These are phyloP conservation scores for Tamias sibiricus DNA, from an alignment of 2,113 vertebrate genomes.

Conservation along the genomic window DNA sequence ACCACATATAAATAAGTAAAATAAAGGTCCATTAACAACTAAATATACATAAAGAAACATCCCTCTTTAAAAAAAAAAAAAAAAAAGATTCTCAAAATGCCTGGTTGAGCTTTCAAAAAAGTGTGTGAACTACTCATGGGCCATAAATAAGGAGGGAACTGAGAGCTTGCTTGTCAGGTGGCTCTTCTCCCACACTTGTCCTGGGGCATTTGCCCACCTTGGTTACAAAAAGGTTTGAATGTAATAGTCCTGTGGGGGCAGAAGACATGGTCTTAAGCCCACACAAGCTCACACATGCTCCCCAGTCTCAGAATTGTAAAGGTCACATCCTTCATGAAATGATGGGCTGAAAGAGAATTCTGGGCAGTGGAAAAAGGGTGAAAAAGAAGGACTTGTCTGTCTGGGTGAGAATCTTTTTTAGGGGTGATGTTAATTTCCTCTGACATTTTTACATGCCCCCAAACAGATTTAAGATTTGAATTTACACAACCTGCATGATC, in stretches of 20 bases:
- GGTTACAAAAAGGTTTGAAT: neutral
- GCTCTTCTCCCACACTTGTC: neutral
- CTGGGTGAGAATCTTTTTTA: neutral
- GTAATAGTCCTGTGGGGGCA: neutral
- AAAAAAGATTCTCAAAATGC: neutral
- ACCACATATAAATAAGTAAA: no score
- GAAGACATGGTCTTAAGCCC: neutral
- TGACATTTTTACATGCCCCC: neutral
- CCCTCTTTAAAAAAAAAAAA: no score
- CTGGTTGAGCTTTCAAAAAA: neutral
- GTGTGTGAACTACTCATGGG: neutral
- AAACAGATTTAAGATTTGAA: constrained; percentile 12
- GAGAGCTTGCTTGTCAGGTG: neutral
- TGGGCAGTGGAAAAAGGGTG: neutral
- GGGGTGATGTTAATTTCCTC: neutral
- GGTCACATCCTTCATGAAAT: neutral
- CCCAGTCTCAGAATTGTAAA: neutral
- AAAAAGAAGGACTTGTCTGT: neutral
- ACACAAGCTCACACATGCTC: neutral
- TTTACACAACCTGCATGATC: neutral
- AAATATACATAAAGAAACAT: no score
- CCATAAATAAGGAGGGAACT: neutral
- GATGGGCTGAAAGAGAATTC: neutral
- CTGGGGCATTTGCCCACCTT: neutral
- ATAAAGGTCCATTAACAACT: no score